These are phyloP conservation scores for Myanophis thanlyinensis DNA, from an alignment of 2,113 vertebrate genomes.

Conservation along the genomic window DNA sequence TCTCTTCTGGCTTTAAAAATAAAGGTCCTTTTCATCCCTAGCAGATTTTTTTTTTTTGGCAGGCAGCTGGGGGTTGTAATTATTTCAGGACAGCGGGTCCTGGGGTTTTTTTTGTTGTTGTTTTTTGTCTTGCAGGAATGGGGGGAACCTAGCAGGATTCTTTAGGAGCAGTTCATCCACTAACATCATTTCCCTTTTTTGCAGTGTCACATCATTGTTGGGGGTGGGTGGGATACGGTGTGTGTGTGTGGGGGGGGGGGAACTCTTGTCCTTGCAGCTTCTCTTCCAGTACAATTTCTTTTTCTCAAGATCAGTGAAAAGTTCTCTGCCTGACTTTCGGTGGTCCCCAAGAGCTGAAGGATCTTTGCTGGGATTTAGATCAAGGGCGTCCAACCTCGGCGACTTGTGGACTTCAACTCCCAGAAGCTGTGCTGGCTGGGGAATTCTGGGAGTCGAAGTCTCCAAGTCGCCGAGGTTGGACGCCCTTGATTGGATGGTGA, in stretches of 20 bases:
- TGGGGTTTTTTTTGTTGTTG: no score
- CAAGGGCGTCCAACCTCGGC: no score
- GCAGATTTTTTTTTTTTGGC: not conserved
- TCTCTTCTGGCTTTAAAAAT: not conserved
- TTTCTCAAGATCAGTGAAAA: no score
- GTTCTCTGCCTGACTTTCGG: not conserved
- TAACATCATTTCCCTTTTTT: not conserved
- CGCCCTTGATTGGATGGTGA: not conserved
- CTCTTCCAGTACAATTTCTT: not conserved
- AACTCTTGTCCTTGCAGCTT: not conserved
- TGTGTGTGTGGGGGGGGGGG: not conserved
- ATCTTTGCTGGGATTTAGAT: not conserved
- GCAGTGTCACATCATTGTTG: not conserved
- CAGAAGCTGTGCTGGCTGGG: no score
- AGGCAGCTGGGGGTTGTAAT: no score
- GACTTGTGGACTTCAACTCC: no score
- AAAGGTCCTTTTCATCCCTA: not conserved
- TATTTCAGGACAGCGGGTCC: not conserved
- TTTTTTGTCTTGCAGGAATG: no score
- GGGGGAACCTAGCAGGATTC: not conserved
- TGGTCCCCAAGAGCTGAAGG: not conserved
- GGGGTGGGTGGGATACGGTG: no score
- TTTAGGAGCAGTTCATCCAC: no score
- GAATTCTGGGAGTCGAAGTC: not conserved
- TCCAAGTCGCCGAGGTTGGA: no score